phyloP scores from a whole-genome alignment of 2,888 invertebrate genomes.

The Drosophila lacicola region DNA sequence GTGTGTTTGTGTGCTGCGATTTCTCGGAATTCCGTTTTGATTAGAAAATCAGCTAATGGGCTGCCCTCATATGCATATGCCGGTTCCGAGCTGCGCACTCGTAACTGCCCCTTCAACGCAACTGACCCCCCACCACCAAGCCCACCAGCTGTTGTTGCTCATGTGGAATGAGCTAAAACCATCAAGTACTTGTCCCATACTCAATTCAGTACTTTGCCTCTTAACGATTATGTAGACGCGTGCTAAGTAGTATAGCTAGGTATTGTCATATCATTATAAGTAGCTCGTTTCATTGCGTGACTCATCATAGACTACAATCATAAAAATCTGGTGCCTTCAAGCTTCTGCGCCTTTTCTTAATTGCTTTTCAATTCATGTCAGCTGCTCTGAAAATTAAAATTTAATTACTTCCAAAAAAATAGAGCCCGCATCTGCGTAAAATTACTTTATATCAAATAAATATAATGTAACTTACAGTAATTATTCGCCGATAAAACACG shows the following conservation, averaged over 20 bases:
- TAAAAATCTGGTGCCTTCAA: neutral
- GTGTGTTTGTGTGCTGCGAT: conserved; percentile 20
- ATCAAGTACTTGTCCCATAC: conserved; percentile 4
- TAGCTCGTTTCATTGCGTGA: conserved; percentile 53
- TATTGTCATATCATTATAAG: conserved; percentile 42
- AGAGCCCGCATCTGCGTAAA: no score
- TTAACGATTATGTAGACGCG: conserved; percentile 13
- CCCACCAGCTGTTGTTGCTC: neutral
- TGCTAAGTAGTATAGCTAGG: neutral
- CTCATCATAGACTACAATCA: conserved; percentile 44
- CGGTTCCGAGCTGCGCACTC: conserved; percentile 3
- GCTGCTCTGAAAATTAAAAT: no score
- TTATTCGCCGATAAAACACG: no score
- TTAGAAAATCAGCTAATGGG: conserved; percentile 50
- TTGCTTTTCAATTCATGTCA: no score
- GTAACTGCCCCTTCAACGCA: neutral
- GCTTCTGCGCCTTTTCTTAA: neutral
- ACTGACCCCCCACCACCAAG: no score
- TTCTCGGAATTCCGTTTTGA: conserved; percentile 50
- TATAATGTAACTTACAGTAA: no score
- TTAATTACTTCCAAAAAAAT: no score
- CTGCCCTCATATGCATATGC: conserved; percentile 36
- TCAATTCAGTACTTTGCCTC: conserved; percentile 1
- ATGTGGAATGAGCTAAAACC: conserved; percentile 2
- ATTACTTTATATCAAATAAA: no score